A percentile compares a stretch with the other conserved stretches of the same genome.
phyloP scores from a whole-genome alignment of 1,140 invertebrate genomes.

The Geopemphigus sp. region DNA sequence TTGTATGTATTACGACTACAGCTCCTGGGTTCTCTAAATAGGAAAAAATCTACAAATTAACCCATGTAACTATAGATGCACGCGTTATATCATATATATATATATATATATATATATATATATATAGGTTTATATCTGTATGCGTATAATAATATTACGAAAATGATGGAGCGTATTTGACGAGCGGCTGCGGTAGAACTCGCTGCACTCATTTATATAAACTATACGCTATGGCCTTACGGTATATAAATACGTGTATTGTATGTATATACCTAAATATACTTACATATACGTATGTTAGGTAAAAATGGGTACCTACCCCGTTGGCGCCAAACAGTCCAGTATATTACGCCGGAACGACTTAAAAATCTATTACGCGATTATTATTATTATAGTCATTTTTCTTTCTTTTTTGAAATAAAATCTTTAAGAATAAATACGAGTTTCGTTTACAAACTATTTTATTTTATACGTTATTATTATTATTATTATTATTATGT shows the following conservation, averaged over 20 bases:
- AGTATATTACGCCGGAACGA: not conserved
- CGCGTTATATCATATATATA: too few relatives aligned
- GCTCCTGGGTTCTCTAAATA: constrained; percentile 1
- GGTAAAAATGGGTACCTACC: not conserved
- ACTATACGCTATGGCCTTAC: not conserved
- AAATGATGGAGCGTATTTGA: constrained; percentile 24
- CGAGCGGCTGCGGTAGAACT: not conserved
- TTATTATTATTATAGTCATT: not conserved
- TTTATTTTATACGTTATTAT: not conserved
- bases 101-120: too few relatives aligned
- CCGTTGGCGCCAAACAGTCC: constrained; percentile 7
- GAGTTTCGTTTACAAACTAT: constrained; percentile 8
- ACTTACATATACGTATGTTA: not conserved
- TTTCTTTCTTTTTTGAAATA: constrained; percentile 9
- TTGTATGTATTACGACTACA: not conserved
- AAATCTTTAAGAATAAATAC: constrained; percentile 11
- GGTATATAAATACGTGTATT: not conserved
- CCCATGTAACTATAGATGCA: too few relatives aligned
- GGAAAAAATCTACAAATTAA: not conserved
- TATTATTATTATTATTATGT: not conserved
- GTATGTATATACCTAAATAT: not conserved
- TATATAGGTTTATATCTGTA: not conserved
- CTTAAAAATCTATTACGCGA: not conserved
- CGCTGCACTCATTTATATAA: not conserved
- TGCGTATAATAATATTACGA: not conserved